These are phyloP conservation scores for Frankliniella intonsa DNA, from an alignment of 2,888 invertebrate genomes.

Conservation along the genomic window DNA sequence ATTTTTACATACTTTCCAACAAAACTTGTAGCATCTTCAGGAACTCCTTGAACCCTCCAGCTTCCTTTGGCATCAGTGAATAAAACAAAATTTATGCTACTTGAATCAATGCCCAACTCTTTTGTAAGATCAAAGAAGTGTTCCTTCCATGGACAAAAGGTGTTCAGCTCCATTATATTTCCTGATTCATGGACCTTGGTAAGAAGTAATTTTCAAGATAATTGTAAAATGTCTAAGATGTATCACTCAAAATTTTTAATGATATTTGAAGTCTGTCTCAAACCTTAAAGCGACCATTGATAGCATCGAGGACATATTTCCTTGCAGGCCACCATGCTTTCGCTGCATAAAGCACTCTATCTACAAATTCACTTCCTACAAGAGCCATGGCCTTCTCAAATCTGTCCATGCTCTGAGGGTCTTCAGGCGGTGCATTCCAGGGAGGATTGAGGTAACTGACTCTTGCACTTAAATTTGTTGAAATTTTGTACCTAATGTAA, in stretches of 20 bases:
- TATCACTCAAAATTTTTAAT: neutral
- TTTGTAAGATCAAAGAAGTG: constrained; percentile 80
- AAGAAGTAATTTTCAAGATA: neutral
- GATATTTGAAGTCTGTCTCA: neutral
- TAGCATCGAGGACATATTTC: constrained; percentile 64
- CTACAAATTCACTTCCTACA: constrained; percentile 74
- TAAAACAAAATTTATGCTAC: constrained; percentile 70
- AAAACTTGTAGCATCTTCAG: constrained; percentile 65
- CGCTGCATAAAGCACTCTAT: constrained; percentile 56
- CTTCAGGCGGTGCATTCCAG: constrained; percentile 64
- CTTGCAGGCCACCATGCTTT: constrained; percentile 85
- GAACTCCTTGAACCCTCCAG: constrained; percentile 86
- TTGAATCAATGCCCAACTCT: constrained; percentile 58
- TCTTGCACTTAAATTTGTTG: constrained; percentile 70
- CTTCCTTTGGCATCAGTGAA: constrained; percentile 52
- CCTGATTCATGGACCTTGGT: constrained; percentile 67
- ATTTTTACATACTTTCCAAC: constrained; percentile 40
- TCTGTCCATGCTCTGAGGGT: constrained; percentile 52
- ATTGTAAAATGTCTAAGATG: neutral
- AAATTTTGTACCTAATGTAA: constrained; percentile 51
- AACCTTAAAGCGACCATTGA: constrained; percentile 56
- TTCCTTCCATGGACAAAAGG: constrained; percentile 84
- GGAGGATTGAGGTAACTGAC: constrained; percentile 74
- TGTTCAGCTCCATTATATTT: constrained; percentile 69
- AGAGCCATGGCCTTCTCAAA: constrained; percentile 74